These are phyloP conservation scores for Burhinus oedicnemus DNA, from an alignment of 2,113 vertebrate species.

Conservation along the genomic window DNA sequence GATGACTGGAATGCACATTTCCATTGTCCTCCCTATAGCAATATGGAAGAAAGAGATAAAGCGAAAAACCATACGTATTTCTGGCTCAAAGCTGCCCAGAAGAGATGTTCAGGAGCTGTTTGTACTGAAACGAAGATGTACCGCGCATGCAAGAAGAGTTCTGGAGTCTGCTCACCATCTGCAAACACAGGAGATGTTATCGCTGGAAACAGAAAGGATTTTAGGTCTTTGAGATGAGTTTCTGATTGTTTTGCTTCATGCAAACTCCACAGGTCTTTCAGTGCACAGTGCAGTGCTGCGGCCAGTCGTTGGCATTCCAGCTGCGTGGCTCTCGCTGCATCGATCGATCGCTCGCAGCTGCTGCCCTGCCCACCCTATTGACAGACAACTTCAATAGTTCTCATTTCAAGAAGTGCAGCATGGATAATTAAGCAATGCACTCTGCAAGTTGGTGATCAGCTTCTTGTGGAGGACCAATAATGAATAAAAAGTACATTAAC, in stretches of 20 bases:
- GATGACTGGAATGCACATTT: neutral
- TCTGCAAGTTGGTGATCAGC: slow-evolving; percentile 66
- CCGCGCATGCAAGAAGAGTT: neutral
- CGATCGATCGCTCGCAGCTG: slow-evolving; percentile 28
- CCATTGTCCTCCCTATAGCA: neutral
- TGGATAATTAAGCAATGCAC: slow-evolving; percentile 76
- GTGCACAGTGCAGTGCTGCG: neutral
- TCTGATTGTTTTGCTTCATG: neutral
- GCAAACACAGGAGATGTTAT: neutral
- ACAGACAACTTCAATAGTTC: slow-evolving; percentile 69
- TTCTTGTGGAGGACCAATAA: slow-evolving; percentile 69
- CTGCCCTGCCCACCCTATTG: slow-evolving; percentile 52
- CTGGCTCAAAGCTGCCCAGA: neutral
- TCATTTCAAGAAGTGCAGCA: slow-evolving; percentile 69
- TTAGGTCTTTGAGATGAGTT: neutral
- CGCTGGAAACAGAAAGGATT: neutral
- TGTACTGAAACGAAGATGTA: neutral
- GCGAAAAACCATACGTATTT: neutral
- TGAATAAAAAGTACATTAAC: slow-evolving; percentile 79
- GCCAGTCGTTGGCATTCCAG: slow-evolving; percentile 24
- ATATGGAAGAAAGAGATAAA: neutral
- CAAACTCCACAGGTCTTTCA: neutral
- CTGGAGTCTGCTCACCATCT: neutral
- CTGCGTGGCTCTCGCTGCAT: neutral
- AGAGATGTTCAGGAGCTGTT: neutral